Evolutionary conservation across 2,888 invertebrate species (phyloP).

Genomic region (Latrodectus hesperus): DNA sequence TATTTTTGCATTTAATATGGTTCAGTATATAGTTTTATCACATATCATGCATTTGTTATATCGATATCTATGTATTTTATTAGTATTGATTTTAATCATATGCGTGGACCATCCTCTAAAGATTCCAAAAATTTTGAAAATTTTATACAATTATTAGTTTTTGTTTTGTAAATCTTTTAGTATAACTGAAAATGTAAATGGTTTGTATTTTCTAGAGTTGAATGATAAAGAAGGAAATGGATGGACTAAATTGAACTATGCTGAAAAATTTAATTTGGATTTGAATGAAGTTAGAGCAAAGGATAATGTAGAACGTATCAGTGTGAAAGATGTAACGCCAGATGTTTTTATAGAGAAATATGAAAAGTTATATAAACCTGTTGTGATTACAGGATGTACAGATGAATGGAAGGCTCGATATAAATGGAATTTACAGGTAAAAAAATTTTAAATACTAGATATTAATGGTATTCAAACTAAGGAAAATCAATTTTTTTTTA

Average conservation of each 20-base stretch:
- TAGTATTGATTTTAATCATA: too few relatives aligned
- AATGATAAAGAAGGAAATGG: conserved; percentile 80
- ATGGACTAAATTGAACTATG: conserved; percentile 88
- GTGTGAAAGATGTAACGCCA: conserved; percentile 82
- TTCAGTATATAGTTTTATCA: too few relatives aligned
- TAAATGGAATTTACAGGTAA: conserved; percentile 93
- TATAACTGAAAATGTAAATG: background rate
- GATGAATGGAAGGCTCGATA: conserved; percentile 90
- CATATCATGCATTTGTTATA: too few relatives aligned
- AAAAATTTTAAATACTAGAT: conserved; percentile 44
- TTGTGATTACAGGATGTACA: conserved; percentile 90
- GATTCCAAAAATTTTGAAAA: too few relatives aligned
- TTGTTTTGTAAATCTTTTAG: too few relatives aligned
- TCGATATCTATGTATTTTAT: too few relatives aligned
- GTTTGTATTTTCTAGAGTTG: conserved; percentile 69
- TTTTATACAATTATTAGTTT: too few relatives aligned
- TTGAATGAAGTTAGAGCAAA: conserved; percentile 79
- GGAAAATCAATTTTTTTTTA: too few relatives aligned
- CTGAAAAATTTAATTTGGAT: conserved; percentile 85
- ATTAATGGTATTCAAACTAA: too few relatives aligned
- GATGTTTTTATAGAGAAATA: conserved; percentile 92
- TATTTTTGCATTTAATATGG: too few relatives aligned
- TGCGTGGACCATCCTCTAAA: too few relatives aligned
- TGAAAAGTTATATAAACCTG: conserved; percentile 94
- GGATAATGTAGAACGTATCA: conserved; percentile 91